Evolutionary conservation across 1,140 invertebrate species (phyloP), one percentile per base, ranked within the genome.

Genomic region (Cydia splendana): DNA sequence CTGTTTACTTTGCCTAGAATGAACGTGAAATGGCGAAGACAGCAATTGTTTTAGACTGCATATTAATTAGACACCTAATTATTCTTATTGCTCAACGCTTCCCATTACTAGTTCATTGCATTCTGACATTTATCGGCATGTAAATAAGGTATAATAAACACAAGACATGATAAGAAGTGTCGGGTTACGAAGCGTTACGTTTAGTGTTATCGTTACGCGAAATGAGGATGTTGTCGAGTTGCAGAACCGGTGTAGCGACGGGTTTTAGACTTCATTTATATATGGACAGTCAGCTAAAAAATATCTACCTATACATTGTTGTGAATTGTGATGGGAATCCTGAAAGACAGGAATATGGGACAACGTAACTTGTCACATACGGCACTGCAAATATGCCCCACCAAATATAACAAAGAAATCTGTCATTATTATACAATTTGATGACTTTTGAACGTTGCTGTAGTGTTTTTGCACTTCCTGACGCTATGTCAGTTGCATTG

Each of bases 171-270:
- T 38, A 67, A 38, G 30, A 30, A 67, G 67, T 71, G 15, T 71
- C 34, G 18, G 30, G 34, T 45, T 71, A 45, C 67, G n/a, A 45
- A 67, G 30, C 65, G 65, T 71, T 71, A 71, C 67, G 38, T 34
- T 38, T 34, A 69, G 67, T 71, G 67, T 71, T 71, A 71, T 71
- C 67, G n/a, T 71, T 71, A 71, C 18, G 67, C 67, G 18, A 69
- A 71, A 20, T 30, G 65, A 67, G 65, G 65, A 67, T 67, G 67
- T 18, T 71, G 30, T 69, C 1, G 30, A 18, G 30, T 45, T 20
- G 38, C 38, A 71, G 67, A 38, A 71, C 67, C 67, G 67, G 28
- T 71, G 38, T 45, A 15, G 5, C 34, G n/a, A 62, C n/a, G n/a
- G n/a, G 51, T 53, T 24, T n/a, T 62, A 24, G 18, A 62, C 7